Conservation (phyloP, 2,888 invertebrate genomes). For the Tinea pellionella region DNA sequence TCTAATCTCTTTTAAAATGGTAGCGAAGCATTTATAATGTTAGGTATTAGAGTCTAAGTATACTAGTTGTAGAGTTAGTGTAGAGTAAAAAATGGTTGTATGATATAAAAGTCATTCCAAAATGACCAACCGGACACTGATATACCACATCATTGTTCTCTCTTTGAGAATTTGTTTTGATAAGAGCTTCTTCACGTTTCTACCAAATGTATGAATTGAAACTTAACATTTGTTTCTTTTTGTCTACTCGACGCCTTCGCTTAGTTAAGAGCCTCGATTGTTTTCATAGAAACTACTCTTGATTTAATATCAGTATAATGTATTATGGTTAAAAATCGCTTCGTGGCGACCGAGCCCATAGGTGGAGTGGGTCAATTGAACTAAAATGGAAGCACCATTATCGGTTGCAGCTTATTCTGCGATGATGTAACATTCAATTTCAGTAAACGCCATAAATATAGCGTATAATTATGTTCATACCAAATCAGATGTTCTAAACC, state of each 20-base stretch:
- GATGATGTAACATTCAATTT: constrained; percentile 44
- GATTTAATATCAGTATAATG: constrained; percentile 13
- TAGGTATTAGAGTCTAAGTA: background rate
- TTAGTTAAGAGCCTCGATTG: constrained; percentile 47
- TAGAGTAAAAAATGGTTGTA: constrained; percentile 21
- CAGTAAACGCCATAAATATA: constrained; percentile 28
- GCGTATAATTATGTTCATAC: constrained; percentile 1
- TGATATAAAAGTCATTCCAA: constrained; percentile 31
- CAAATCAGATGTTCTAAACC: background rate
- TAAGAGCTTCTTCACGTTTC: constrained; percentile 57
- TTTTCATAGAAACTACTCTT: constrained; percentile 31
- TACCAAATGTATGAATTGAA: constrained; percentile 49
- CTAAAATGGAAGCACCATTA: constrained; percentile 56
- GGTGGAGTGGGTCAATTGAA: constrained; percentile 44
- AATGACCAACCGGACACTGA: constrained; percentile 38
- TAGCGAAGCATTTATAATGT: background rate
- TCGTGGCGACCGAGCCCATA: constrained; percentile 45
- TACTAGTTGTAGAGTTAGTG: background rate
- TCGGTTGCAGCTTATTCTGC: constrained; percentile 24
- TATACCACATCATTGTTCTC: constrained; percentile 59
- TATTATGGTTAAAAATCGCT: constrained; percentile 39
- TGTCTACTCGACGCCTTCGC: constrained; percentile 42
- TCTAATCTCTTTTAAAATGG: background rate
- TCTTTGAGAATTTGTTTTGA: constrained; percentile 54
- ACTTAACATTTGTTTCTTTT: constrained; percentile 48